phyloP scores from a whole-genome alignment of 1,140 invertebrate genomes.

The Batillaria attramentaria region DNA sequence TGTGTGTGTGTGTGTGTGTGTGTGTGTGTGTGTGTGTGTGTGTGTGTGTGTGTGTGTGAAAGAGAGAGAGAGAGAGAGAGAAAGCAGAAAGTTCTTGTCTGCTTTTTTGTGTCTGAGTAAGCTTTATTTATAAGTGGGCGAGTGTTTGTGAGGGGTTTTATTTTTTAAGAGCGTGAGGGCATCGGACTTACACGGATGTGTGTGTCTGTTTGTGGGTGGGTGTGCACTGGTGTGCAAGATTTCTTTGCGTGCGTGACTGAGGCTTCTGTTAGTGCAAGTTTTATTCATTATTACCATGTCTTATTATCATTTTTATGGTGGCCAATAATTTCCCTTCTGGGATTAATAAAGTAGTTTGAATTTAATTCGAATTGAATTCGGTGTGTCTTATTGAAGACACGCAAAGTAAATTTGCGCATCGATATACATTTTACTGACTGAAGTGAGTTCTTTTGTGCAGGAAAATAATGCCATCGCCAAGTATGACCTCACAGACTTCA shows the following conservation, averaged over 20 bases:
- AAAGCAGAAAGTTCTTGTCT: too few relatives aligned
- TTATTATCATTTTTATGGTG: background rate
- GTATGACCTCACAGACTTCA: background rate
- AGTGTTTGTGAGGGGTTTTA: background rate
- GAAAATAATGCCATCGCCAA: conserved; percentile 13
- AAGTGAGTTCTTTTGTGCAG: too few relatives aligned
- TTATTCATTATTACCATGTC: background rate
- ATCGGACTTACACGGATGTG: background rate
- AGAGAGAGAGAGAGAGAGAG: too few relatives aligned
- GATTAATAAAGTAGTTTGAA: background rate
- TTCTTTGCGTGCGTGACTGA: background rate
- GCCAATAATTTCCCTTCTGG: background rate
- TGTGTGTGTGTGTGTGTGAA: background rate
- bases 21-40: background rate
- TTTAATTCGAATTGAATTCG: background rate
- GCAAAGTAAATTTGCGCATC: too few relatives aligned
- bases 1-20: background rate
- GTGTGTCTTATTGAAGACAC: background rate
- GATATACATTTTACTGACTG: too few relatives aligned
- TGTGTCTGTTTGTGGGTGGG: background rate
- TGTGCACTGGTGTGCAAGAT: background rate
- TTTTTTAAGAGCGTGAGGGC: background rate
- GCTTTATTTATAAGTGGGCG: background rate
- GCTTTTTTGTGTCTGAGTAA: background rate
- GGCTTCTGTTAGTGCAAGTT: background rate